Conservation (phyloP, 2,888 invertebrate genomes). For the Minunthozetes semirufus region DNA sequence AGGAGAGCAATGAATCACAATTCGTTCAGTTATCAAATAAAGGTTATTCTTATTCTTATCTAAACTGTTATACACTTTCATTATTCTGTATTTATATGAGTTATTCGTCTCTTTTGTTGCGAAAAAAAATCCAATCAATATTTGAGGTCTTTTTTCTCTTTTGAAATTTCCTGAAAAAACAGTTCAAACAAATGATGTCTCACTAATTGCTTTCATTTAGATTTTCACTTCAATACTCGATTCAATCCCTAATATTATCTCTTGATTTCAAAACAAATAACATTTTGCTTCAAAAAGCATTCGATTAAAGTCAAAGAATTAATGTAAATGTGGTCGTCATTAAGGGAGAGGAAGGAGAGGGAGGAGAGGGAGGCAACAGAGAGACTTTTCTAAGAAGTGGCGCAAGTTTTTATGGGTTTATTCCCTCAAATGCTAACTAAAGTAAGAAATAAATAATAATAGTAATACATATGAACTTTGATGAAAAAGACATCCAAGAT, state of each 20-base stretch:
- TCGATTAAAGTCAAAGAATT: no score
- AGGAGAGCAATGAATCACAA: not conserved
- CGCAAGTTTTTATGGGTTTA: no score
- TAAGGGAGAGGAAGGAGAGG: no score
- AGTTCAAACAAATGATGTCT: not conserved
- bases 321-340: no score
- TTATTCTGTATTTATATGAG: not conserved
- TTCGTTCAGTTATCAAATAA: constrained; percentile 6
- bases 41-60: not conserved
- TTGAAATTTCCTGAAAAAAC: not conserved
- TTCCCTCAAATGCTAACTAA: no score
- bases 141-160: no score
- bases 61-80: not conserved
- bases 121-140: not conserved
- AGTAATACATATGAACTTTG: no score
- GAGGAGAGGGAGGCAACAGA: no score
- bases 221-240: not conserved
- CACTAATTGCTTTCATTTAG: not conserved
- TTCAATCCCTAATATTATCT: not conserved
- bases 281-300: no score
- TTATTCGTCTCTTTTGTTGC: not conserved
- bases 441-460: no score
- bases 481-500: no score
- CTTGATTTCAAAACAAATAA: not conserved
- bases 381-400: no score